Percentiles rank a stretch among this genome's conserved stretches.
These are phyloP conservation scores for Muntiacus reevesi DNA, from an alignment of 2,113 vertebrate genomes.

Conservation along the genomic window DNA sequence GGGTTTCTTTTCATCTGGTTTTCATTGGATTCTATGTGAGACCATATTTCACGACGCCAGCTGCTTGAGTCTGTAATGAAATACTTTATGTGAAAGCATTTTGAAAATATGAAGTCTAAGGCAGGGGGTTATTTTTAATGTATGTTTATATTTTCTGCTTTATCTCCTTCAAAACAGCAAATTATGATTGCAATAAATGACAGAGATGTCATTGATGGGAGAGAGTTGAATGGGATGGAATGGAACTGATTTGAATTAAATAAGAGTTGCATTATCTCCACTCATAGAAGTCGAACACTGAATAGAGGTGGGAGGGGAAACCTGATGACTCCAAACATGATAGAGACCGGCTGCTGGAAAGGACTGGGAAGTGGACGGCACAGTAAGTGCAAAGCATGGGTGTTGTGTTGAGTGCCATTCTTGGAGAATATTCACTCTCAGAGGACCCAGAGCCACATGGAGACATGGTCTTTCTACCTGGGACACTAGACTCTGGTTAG, in stretches of 20 bases:
- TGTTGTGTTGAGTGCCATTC: accelerated
- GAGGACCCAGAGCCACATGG: neutral
- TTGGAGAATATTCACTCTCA: neutral
- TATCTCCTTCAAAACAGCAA: constrained; percentile 49
- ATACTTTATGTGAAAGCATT: constrained; percentile 61
- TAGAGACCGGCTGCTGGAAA: accelerated
- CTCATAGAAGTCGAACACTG: neutral
- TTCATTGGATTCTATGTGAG: neutral
- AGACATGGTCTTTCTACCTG: accelerated
- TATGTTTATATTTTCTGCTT: constrained; percentile 55
- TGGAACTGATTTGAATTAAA: constrained; percentile 41
- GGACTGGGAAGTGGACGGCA: accelerated
- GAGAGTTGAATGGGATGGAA: neutral
- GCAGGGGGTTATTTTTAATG: constrained; percentile 27
- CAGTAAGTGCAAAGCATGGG: accelerated
- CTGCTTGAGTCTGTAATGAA: constrained; percentile 60
- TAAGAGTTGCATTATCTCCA: constrained; percentile 44
- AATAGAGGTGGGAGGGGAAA: neutral
- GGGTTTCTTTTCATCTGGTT: neutral
- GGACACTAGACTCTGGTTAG: neutral
- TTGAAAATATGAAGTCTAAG: constrained; percentile 36
- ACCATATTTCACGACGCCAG: constrained; percentile 32
- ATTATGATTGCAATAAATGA: constrained; percentile 38
- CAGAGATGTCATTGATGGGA: neutral
- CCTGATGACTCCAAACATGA: neutral